Percentiles rank a stretch among this genome's conserved stretches.
phyloP scores from a whole-genome alignment of 2,113 vertebrate species.

The Grallaria varia region DNA sequence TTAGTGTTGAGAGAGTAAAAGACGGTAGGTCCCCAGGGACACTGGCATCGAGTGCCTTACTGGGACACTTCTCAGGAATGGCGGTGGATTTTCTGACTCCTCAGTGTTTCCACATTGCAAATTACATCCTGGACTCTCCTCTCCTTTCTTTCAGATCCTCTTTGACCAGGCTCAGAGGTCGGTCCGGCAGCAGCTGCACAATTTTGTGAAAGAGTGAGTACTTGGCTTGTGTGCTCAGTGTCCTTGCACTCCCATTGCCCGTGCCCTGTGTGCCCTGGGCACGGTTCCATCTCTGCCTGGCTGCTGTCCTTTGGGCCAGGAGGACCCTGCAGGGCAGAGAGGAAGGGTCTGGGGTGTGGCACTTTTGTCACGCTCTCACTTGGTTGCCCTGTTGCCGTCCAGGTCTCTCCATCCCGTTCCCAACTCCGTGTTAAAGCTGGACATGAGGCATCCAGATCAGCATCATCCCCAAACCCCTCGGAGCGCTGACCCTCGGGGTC shows the following conservation, averaged over 20 bases:
- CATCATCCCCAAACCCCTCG: neutral
- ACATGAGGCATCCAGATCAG: neutral
- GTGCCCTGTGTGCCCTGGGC: neutral
- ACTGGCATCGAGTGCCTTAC: too few relatives aligned
- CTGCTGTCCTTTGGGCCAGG: neutral
- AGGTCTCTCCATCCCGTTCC: neutral
- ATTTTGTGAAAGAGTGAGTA: conserved; percentile 97
- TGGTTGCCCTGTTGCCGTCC: neutral
- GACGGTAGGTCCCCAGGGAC: too few relatives aligned
- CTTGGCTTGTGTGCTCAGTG: too few relatives aligned
- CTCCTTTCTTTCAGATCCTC: conserved; percentile 82
- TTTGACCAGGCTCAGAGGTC: conserved; percentile 97
- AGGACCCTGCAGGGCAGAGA: neutral
- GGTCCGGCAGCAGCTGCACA: conserved; percentile 93
- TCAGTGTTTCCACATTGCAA: neutral
- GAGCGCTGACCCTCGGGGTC: neutral
- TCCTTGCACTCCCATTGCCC: neutral
- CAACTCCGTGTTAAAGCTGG: neutral
- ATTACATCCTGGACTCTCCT: too few relatives aligned
- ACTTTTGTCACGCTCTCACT: neutral
- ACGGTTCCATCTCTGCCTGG: neutral
- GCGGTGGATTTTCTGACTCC: neutral
- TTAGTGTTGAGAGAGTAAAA: too few relatives aligned
- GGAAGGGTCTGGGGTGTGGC: neutral
- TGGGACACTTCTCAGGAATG: too few relatives aligned